A percentile compares a stretch with the other conserved stretches of the same genome.
Evolutionary conservation across 2,888 invertebrate genomes (phyloP).

Genomic region (Auanema freiburgensis): DNA sequence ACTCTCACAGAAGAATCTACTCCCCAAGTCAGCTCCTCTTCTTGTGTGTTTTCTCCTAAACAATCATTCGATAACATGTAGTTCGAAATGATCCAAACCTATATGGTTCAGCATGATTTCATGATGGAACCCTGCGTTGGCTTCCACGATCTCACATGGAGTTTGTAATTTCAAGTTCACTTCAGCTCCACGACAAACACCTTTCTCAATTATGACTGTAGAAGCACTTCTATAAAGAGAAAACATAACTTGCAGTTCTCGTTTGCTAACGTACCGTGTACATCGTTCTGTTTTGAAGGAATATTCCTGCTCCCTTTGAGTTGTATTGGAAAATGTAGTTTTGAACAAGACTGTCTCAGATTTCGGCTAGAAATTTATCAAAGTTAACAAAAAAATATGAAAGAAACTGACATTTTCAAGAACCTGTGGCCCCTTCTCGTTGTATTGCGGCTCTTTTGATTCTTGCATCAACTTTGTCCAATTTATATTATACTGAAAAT

Average conservation of each 20-base stretch:
- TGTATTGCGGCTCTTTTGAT: conserved; percentile 61
- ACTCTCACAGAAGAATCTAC: conserved; percentile 65
- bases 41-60: conserved; percentile 59
- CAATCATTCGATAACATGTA: neutral
- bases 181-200: conserved; percentile 46
- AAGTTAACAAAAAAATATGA: neutral
- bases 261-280: conserved; percentile 38
- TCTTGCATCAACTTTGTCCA: conserved; percentile 65
- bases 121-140: conserved; percentile 66
- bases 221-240: conserved; percentile 58
- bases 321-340: conserved; percentile 65
- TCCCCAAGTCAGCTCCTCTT: conserved; percentile 65
- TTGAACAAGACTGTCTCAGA: conserved; percentile 59
- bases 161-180: conserved; percentile 64
- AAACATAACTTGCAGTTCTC: neutral
- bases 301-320: conserved; percentile 64
- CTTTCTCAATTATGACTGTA: conserved; percentile 59
- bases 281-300: conserved; percentile 65
- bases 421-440: conserved; percentile 30
- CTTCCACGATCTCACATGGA: conserved; percentile 66
- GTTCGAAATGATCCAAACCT: conserved; percentile 42
- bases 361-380: conserved; percentile 37
- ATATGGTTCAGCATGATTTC: conserved; percentile 65
- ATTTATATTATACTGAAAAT: conserved; percentile 64
- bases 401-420: neutral